phyloP scores from a whole-genome alignment of 2,888 invertebrate genomes.

The Germaria angustata region DNA sequence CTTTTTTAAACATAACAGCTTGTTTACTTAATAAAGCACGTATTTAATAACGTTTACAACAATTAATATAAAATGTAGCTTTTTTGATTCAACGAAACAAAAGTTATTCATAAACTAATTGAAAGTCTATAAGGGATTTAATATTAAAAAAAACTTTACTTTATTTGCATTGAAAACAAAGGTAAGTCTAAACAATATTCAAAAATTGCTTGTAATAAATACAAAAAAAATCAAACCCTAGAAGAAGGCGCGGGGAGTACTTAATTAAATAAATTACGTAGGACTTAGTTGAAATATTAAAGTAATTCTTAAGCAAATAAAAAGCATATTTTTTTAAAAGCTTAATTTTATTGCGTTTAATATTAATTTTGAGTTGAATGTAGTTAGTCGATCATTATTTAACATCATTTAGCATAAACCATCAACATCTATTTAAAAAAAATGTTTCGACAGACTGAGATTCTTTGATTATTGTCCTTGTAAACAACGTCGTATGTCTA shows the following conservation, averaged over 20 bases:
- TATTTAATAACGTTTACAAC: neutral
- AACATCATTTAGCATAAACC: slow-evolving; percentile 27
- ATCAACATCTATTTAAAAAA: slow-evolving; percentile 13
- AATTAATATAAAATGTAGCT: neutral
- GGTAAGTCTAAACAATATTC: slow-evolving; percentile 35
- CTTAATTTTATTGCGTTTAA: neutral
- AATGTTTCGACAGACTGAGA: slow-evolving; percentile 17
- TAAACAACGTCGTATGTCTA: neutral
- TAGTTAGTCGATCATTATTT: slow-evolving; percentile 34
- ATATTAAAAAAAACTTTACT: neutral
- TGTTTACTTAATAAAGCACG: neutral
- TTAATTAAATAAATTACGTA: slow-evolving; percentile 29
- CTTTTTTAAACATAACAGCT: neutral
- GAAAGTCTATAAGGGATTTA: slow-evolving; percentile 25
- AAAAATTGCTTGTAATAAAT: neutral
- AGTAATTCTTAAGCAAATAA: neutral
- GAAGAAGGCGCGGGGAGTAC: slow-evolving; percentile 64
- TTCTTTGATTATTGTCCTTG: slow-evolving; percentile 26
- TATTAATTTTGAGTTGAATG: slow-evolving; percentile 17
- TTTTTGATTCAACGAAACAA: neutral
- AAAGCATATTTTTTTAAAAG: slow-evolving; percentile 18
- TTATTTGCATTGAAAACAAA: neutral
- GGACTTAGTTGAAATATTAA: slow-evolving; percentile 39
- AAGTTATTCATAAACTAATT: slow-evolving; percentile 34
- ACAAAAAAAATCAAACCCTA: neutral